Evolutionary conservation across 2,888 invertebrate genomes (phyloP), one percentile per base, ranked within the genome.

Genomic region (Arge pagana): DNA sequence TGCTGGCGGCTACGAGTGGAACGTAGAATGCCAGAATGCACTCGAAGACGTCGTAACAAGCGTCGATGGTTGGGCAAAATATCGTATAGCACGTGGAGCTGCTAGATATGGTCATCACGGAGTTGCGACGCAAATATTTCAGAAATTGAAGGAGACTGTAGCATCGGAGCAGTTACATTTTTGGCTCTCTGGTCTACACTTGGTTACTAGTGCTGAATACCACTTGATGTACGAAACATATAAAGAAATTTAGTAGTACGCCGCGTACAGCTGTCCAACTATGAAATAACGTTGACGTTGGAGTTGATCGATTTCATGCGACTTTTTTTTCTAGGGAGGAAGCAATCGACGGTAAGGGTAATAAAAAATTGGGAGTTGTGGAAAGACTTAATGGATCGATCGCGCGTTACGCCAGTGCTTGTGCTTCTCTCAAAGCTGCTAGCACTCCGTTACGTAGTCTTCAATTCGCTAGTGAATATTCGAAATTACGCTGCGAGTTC

Each of bases 141-240:
- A 81, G 19, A 79, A 80, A 36, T 76, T 91, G 21, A 82, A 85
- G 2, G 84, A 83, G 37, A 81, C 85, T 58, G 90, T 90, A 0
- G 90, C 92, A 11, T 90, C 91, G 24, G 96, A 96, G 69, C 88
- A 93, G 63, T 85, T 90, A 40, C 90, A 94, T 68, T 92, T 93
- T 68, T 96, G 95, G 89, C 77, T 96, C 48, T 84, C 86, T 0
- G 89, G 91, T 0, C 76, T 96, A n/a, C 83, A 88, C 55, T 82
- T 89, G 54, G 84, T 91, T 58, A 86, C 89, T 0, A 82, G 82
- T 41, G 91, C 89, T 0, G 92, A 92, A 73, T 84, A 86, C 10
- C 80, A 81, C 45, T 77, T 91, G 0, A 78, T 79, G 58, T 80
- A 78, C 54, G 76, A 80, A 1, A 68, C 2, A 26, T 10, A 10